phyloP scores from a whole-genome alignment of 2,113 vertebrate genomes.

The Poicephalus meyeri region DNA sequence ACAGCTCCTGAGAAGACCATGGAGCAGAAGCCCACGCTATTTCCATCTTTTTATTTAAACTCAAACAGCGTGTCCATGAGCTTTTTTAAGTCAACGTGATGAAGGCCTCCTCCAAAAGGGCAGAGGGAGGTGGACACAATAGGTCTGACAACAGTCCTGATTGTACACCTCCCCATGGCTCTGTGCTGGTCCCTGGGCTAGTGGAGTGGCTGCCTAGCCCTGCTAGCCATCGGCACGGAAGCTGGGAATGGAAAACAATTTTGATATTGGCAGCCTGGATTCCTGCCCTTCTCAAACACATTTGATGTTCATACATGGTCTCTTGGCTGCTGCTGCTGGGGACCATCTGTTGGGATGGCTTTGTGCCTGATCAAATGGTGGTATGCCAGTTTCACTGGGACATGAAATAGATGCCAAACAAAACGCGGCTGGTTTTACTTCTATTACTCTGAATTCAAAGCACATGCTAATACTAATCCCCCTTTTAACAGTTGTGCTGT shows the following conservation, averaged over 20 bases:
- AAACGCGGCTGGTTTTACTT: slow-evolving; percentile 56
- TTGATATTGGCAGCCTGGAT: slow-evolving; percentile 72
- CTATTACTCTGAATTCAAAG: slow-evolving; percentile 62
- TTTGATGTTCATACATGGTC: slow-evolving; percentile 80
- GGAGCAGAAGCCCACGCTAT: background rate
- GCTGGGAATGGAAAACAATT: slow-evolving; percentile 77
- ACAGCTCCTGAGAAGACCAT: background rate
- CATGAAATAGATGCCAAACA: slow-evolving; percentile 65
- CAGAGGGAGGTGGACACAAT: background rate
- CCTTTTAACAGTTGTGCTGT: slow-evolving; percentile 52
- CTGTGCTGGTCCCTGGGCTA: background rate
- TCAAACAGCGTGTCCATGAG: background rate
- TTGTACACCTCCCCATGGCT: accelerated
- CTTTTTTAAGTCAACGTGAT: background rate
- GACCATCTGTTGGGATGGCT: slow-evolving; percentile 77
- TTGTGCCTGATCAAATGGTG: slow-evolving; percentile 67
- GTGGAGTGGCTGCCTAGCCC: background rate
- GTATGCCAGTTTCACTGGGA: slow-evolving; percentile 66
- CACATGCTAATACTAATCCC: slow-evolving; percentile 55
- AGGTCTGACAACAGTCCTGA: background rate
- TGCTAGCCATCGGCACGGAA: slow-evolving; percentile 35
- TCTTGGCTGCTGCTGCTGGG: slow-evolving; percentile 74
- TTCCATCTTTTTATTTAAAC: background rate
- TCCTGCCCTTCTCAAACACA: slow-evolving; percentile 67
- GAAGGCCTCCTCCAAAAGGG: background rate